A percentile compares a stretch with the other conserved stretches of the same genome.
phyloP scores from a whole-genome alignment of 2,888 invertebrate species.

The Dryocosmus kuriphilus region DNA sequence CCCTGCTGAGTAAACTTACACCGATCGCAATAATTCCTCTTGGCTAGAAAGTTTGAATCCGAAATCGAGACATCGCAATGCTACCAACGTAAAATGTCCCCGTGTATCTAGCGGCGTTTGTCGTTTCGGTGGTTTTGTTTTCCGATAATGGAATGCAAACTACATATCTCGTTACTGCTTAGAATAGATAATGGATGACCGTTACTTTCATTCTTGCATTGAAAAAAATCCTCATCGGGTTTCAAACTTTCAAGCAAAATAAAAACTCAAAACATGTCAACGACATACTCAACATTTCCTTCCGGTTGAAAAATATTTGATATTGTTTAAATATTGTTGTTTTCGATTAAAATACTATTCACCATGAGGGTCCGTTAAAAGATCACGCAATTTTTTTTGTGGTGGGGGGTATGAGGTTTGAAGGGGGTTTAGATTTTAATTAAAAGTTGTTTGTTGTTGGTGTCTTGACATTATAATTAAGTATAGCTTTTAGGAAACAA shows the following conservation, averaged over 20 bases:
- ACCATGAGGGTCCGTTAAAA: too few species aligned
- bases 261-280: neutral
- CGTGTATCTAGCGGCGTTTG: neutral
- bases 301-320: neutral
- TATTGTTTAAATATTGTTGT: too few species aligned
- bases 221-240: slow-evolving; percentile 13
- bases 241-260: slow-evolving; percentile 6
- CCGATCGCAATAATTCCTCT: slow-evolving; percentile 40
- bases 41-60: slow-evolving; percentile 38
- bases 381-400: too few species aligned
- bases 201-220: slow-evolving; percentile 33
- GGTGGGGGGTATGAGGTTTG: too few species aligned
- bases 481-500: too few species aligned
- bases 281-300: neutral
- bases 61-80: slow-evolving; percentile 17
- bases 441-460: too few species aligned
- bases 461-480: too few species aligned
- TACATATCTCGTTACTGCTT: slow-evolving; percentile 1
- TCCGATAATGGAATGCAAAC: slow-evolving; percentile 3
- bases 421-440: too few species aligned
- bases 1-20: slow-evolving; percentile 35
- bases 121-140: slow-evolving; percentile 18
- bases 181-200: slow-evolving; percentile 28
- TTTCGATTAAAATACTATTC: too few species aligned
- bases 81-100: slow-evolving; percentile 17